A percentile compares a stretch with the other conserved stretches of the same genome.
phyloP scores from a whole-genome alignment of 2,888 invertebrate genomes.

The Conistra vaccinii region DNA sequence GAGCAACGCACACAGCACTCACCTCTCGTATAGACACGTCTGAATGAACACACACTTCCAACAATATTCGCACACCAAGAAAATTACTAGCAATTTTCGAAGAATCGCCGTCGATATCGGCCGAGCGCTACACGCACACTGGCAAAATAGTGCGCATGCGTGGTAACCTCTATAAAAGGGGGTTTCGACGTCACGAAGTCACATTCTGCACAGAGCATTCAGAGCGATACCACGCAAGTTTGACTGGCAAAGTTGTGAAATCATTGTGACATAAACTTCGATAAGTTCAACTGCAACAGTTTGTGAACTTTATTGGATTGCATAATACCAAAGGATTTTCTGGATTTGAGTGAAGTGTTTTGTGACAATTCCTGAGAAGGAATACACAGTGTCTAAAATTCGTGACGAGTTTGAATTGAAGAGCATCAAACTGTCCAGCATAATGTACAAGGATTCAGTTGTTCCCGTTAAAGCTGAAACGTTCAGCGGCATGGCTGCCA shows the following conservation, averaged over 20 bases:
- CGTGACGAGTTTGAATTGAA: conserved; percentile 80
- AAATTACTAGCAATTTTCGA: conserved; percentile 78
- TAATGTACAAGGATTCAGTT: conserved; percentile 87
- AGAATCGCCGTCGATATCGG: conserved; percentile 80
- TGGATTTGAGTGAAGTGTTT: conserved; percentile 75
- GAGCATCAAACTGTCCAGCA: conserved; percentile 80
- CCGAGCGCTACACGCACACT: conserved; percentile 81
- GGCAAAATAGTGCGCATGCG: conserved; percentile 72
- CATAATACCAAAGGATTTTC: conserved; percentile 67
- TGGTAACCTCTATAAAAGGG: conserved; percentile 72
- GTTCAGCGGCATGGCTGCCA: conserved; percentile 87
- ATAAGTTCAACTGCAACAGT: conserved; percentile 66
- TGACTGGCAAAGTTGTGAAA: conserved; percentile 82
- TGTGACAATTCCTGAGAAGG: conserved; percentile 71
- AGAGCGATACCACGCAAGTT: conserved; percentile 76
- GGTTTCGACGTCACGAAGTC: conserved; percentile 63
- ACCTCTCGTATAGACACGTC: conserved; percentile 58
- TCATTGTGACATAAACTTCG: conserved; percentile 86
- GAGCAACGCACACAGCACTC: conserved; percentile 72
- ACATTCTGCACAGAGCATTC: conserved; percentile 77
- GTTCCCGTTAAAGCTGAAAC: conserved; percentile 86
- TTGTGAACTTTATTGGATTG: conserved; percentile 73
- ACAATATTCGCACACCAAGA: conserved; percentile 69
- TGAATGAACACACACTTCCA: conserved; percentile 68
- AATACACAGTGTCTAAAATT: conserved; percentile 70